These are phyloP conservation scores for Podarcis raffonei DNA, from an alignment of 2,113 vertebrate genomes.

Conservation along the genomic window DNA sequence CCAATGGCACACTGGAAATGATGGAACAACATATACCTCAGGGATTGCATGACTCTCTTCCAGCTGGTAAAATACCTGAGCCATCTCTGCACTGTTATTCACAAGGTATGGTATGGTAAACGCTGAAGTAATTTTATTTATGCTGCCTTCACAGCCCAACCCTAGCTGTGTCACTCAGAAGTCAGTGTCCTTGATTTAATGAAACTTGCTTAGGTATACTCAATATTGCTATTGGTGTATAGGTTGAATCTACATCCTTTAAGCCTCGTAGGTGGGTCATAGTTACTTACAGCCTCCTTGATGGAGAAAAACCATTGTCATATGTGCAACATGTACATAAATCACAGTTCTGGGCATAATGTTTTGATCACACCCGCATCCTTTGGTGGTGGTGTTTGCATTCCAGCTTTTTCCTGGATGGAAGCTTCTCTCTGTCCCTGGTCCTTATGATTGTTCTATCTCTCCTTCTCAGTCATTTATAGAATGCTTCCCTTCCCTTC, in stretches of 20 bases:
- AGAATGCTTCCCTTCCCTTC: neutral
- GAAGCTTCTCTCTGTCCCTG: neutral
- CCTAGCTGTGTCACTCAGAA: neutral
- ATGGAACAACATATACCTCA: slow-evolving; percentile 49
- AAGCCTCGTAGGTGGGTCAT: neutral
- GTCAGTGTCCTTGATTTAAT: neutral
- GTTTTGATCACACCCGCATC: neutral
- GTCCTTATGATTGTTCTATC: neutral
- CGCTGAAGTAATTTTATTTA: neutral
- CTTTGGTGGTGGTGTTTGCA: neutral
- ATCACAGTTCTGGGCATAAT: neutral
- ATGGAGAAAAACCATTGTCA: too few relatives aligned
- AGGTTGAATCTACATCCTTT: neutral
- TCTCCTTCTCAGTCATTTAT: neutral
- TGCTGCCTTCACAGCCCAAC: neutral
- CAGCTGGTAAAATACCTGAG: slow-evolving; percentile 54
- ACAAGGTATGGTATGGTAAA: slow-evolving; percentile 69
- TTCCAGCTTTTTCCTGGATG: neutral
- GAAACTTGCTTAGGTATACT: too few relatives aligned
- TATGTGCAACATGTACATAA: neutral
- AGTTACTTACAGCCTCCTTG: neutral
- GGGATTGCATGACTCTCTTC: slow-evolving; percentile 38
- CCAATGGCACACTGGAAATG: slow-evolving; percentile 59
- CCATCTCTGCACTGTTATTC: slow-evolving; percentile 44
- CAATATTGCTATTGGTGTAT: too few relatives aligned